Base-by-base conservation (phyloP, 2,888 invertebrate genomes). In the Chironomus tentans region DNA sequence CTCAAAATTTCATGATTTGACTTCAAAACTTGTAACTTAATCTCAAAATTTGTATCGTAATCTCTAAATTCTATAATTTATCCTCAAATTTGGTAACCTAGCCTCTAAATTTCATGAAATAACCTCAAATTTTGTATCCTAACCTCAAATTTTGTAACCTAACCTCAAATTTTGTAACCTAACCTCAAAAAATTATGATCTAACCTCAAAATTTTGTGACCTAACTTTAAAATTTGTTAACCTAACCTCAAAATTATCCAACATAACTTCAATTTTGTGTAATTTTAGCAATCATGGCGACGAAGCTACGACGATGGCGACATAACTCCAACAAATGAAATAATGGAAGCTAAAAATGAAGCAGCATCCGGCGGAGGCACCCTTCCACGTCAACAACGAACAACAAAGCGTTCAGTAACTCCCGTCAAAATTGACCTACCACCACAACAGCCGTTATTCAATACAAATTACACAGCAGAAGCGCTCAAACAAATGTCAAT, bases 241-340 rank as follows among this genome's bases (percentile, higher is more conserved):
- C 4, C 15, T n/a, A 70, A 47, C 38, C 38, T 18, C 48, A 46
- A 13, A 47, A 48, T 12, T 24, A n/a, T 47, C 4, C 6, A 6
- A 28, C 3, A 5, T 28, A 28, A 6, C 28, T 6, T 28, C 4
- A 28, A 21, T n/a, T 1, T n/a, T 50, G 1, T 5, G n/a, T 50
- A n/a, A n/a, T 73, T 73, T 10, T n/a, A 70, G 22, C 48, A 70
- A 48, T 22, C 38, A 2, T 92, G 91, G 91, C 87, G 91, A 80
- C 87, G 93, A 79, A 91, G 92, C 78, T 93, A 92, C 82, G 94
- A 95, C 82, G 95, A 95, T 81, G 95, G 95, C 18, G 95, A 95
- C 83, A 91, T 95, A 78, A 95, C 95, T 47, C 92, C 92, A 13
- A 95, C 95, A 69, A 95, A 95, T 81, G 94, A 95, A 82, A 85